Conservation (phyloP, 2,888 invertebrate species). For the Erebia ligea region DNA sequence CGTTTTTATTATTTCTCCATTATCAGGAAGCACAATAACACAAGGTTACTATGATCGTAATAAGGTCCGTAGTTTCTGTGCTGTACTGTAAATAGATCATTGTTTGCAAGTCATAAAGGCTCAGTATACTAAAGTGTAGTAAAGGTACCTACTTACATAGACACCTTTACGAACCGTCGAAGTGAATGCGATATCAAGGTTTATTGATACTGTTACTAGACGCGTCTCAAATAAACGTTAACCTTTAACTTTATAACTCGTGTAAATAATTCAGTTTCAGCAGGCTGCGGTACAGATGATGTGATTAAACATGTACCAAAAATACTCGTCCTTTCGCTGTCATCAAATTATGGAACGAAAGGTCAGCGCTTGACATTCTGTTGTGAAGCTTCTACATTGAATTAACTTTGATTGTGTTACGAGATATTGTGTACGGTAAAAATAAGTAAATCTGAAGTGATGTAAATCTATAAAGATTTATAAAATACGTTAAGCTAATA, state of each 20-base stretch:
- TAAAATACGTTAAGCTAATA: neutral
- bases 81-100: no score
- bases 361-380: slow-evolving; percentile 50
- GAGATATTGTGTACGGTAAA: neutral
- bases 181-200: neutral
- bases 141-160: no score
- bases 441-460: neutral
- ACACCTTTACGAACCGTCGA: neutral
- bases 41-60: neutral
- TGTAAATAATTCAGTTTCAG: slow-evolving; percentile 34
- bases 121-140: no score
- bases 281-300: slow-evolving; percentile 30
- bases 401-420: slow-evolving; percentile 29
- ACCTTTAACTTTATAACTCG: slow-evolving; percentile 21
- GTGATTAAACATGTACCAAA: slow-evolving; percentile 36
- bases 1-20: slow-evolving; percentile 7
- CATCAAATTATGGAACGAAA: slow-evolving; percentile 45
- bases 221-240: slow-evolving; percentile 11
- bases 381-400: slow-evolving; percentile 30
- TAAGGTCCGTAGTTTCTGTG: neutral
- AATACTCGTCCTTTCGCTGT: slow-evolving; percentile 44
- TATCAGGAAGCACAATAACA: neutral
- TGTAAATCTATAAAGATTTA: neutral
- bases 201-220: neutral
- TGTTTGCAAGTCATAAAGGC: no score